These are phyloP conservation scores for Hydractinia symbiolongicarpus DNA, from an alignment of 30 jellyfish, hydroid and myxozoan species.

Conservation along the genomic window DNA sequence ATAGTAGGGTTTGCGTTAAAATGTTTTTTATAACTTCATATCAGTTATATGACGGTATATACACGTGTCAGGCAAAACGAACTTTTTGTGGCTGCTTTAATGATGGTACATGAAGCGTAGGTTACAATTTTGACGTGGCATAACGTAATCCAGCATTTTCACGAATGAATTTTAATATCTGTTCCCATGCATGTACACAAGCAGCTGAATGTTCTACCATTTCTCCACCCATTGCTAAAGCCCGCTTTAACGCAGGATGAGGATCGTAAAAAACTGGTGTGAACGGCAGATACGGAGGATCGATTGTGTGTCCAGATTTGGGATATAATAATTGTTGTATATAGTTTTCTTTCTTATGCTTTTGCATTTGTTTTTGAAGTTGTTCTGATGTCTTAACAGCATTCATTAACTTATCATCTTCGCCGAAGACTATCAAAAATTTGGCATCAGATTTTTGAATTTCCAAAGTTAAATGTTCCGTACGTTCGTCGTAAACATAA, in stretches of 20 bases:
- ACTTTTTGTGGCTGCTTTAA: too few relatives aligned
- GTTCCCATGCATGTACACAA: slow-evolving; percentile 63
- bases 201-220: slow-evolving; percentile 51
- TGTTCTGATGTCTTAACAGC: slow-evolving; percentile 5
- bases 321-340: slow-evolving; percentile 23
- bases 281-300: slow-evolving; percentile 61
- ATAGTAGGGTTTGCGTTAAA: too few relatives aligned
- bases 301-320: slow-evolving; percentile 60
- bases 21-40: too few relatives aligned
- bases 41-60: too few relatives aligned
- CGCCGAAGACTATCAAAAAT: slow-evolving; percentile 15
- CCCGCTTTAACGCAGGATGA: neutral
- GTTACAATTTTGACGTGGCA: neutral
- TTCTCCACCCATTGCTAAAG: slow-evolving; percentile 51
- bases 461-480: neutral
- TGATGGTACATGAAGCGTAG: neutral
- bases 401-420: slow-evolving; percentile 17
- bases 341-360: slow-evolving; percentile 3
- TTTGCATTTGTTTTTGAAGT: neutral
- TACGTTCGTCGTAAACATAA: neutral
- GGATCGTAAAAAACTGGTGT: neutral
- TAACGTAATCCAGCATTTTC: slow-evolving; percentile 4
- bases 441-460: slow-evolving; percentile 19
- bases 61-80: too few relatives aligned
- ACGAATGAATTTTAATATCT: slow-evolving; percentile 24